Conservation (phyloP, 2,797 vertebrate species). For the Thunnus albacares region DNA sequence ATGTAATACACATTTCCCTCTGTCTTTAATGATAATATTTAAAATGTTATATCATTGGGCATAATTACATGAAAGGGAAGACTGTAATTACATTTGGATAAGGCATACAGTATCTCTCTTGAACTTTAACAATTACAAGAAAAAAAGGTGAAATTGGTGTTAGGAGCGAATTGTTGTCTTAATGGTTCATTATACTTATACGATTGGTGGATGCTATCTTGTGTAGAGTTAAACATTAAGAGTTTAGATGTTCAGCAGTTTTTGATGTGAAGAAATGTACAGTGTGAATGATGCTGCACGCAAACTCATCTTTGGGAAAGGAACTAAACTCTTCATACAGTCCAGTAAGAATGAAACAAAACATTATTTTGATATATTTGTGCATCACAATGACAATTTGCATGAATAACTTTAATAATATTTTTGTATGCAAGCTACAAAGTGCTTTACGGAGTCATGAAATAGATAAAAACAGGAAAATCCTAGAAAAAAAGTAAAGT, state of each 20-base stretch:
- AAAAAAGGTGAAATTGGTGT: rapidly evolving
- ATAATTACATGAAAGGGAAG: not conserved
- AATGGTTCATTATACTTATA: not conserved
- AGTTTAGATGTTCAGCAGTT: not conserved
- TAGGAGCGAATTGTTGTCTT: not conserved
- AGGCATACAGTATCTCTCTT: not conserved
- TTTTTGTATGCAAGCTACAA: not conserved
- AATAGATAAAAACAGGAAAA: too few species aligned
- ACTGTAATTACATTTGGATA: not conserved
- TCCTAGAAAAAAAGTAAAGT: too few species aligned
- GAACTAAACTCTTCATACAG: constrained; percentile 25
- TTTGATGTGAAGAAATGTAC: not conserved
- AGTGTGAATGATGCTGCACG: constrained; percentile 38
- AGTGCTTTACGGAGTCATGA: not conserved
- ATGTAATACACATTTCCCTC: not conserved
- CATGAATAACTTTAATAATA: not conserved
- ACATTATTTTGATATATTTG: not conserved
- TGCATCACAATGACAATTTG: not conserved
- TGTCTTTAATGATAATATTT: too few species aligned
- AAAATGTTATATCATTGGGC: too few species aligned
- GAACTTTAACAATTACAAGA: not conserved
- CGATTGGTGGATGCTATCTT: not conserved
- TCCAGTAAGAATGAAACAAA: constrained; percentile 20
- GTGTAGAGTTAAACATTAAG: not conserved
- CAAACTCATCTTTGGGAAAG: constrained; percentile 38